Conservation (phyloP, 2,113 vertebrate genomes). For the Ailuropoda melanoleuca region DNA sequence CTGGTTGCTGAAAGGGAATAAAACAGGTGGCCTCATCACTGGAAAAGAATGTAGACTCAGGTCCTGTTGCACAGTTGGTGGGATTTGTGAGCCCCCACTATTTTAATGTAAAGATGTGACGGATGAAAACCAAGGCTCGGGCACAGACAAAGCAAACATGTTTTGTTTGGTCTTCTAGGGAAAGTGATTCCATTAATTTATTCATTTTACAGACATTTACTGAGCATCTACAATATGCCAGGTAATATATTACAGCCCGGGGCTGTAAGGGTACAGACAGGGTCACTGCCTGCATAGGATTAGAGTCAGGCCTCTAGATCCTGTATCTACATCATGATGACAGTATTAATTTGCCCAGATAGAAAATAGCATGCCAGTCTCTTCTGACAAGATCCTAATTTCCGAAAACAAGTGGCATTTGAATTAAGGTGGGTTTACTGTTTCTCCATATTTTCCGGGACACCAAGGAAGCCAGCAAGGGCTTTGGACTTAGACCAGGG, state of each 20-base stretch:
- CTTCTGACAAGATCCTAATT: neutral
- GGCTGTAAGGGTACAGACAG: neutral
- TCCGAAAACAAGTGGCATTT: neutral
- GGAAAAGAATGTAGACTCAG: neutral
- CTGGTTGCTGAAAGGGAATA: conserved; percentile 53
- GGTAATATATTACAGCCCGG: neutral
- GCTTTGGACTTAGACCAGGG: neutral
- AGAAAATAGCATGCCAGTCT: neutral
- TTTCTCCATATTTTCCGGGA: neutral
- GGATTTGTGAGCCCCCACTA: neutral
- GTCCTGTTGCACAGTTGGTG: neutral
- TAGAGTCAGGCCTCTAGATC: neutral
- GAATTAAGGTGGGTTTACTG: neutral
- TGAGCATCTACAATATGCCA: neutral
- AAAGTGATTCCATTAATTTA: neutral
- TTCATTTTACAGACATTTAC: neutral
- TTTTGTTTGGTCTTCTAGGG: neutral
- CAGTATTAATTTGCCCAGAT: neutral
- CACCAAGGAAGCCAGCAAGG: neutral
- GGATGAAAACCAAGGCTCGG: neutral
- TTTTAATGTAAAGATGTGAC: neutral
- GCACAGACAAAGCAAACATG: neutral
- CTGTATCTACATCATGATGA: neutral
- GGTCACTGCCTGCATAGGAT: neutral
- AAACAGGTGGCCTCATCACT: neutral